Conservation (phyloP, 2,888 invertebrate genomes). For the Neoascia interrupta region DNA sequence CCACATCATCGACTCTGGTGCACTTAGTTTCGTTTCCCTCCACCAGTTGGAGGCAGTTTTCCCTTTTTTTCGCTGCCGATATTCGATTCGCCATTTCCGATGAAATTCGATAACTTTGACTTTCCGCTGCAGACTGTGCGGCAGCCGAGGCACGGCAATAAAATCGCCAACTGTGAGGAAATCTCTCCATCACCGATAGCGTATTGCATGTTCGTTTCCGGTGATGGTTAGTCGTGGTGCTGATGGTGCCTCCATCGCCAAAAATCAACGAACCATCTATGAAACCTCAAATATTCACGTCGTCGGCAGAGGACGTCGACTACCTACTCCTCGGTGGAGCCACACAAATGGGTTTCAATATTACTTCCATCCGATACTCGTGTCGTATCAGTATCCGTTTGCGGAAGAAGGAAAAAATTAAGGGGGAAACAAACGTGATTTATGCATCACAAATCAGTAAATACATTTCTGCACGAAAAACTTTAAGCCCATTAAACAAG, state of each 20-base stretch:
- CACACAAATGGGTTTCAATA: conserved; percentile 32
- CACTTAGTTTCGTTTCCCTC: conserved; percentile 43
- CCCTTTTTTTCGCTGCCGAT: conserved; percentile 33
- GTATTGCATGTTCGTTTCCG: conserved; percentile 62
- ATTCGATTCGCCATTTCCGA: conserved; percentile 63
- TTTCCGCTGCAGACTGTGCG: conserved; percentile 52
- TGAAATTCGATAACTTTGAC: conserved; percentile 64
- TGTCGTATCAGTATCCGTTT: background rate
- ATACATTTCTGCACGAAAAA: background rate
- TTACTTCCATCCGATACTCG: conserved; percentile 10
- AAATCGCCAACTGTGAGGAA: conserved; percentile 22
- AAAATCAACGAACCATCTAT: conserved; percentile 55
- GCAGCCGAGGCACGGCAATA: background rate
- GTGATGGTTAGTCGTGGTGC: conserved; percentile 25
- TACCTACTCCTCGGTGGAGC: background rate
- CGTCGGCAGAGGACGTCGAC: background rate
- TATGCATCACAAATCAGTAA: conserved; percentile 40
- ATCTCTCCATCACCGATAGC: conserved; percentile 47
- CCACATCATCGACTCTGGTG: background rate
- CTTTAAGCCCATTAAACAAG: conserved; percentile 40
- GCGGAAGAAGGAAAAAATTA: background rate
- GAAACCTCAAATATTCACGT: conserved; percentile 44
- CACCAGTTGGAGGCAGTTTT: conserved; percentile 1
- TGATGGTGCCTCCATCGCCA: conserved; percentile 41
- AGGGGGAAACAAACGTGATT: conserved; percentile 19